Evolutionary conservation across 2,888 invertebrate species (phyloP).

Genomic region (Biston betularia): DNA sequence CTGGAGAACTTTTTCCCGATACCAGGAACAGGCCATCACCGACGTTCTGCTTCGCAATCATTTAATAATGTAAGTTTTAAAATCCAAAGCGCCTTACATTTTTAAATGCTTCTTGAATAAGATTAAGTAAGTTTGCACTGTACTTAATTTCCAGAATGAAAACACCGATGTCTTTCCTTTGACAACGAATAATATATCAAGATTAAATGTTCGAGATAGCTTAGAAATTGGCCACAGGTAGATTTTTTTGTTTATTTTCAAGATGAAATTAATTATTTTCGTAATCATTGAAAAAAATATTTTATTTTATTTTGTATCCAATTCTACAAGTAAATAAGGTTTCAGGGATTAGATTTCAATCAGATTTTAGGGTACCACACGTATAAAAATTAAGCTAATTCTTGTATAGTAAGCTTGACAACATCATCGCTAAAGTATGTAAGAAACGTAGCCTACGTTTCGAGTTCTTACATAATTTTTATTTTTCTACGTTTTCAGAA

Average conservation of each 20-base stretch:
- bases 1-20: slow-evolving; percentile 37
- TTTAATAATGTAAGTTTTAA: slow-evolving; percentile 15
- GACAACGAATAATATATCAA: slow-evolving; percentile 45
- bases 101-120: background rate
- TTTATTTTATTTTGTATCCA: background rate
- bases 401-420: no score
- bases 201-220: slow-evolving; percentile 69
- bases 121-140: background rate
- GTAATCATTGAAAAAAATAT: no score
- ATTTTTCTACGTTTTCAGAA: no score
- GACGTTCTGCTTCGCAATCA: slow-evolving; percentile 27
- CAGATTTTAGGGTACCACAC: no score
- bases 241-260: slow-evolving; percentile 40
- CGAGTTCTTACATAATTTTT: no score
- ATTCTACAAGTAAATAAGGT: no score
- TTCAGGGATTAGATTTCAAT: no score
- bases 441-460: no score
- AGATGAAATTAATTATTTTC: background rate
- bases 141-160: slow-evolving; percentile 58
- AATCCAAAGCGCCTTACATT: background rate
- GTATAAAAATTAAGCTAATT: no score
- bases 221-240: slow-evolving; percentile 75
- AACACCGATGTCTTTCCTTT: slow-evolving; percentile 43
- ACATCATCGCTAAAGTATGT: no score
- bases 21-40: background rate